Base-by-base conservation (phyloP, 1,140 invertebrate genomes). In the Neuroterus valhalla region DNA sequence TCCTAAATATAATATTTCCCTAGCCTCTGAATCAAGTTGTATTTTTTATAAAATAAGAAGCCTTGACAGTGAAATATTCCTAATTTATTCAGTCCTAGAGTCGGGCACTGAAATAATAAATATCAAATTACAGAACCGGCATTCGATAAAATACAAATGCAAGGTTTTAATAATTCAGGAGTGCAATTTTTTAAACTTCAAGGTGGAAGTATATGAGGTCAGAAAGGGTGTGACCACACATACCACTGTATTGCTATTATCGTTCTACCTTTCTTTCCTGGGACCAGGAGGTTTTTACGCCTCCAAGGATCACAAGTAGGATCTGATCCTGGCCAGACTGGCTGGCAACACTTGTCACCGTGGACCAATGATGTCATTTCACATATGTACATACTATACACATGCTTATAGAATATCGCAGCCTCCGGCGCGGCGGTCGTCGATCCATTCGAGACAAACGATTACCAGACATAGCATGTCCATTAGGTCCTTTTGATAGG, bases 291-390 rank as follows among this genome's bases (percentile, higher is more conserved):
- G 45, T 77, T 80, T 80, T 78, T 79, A 76, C 70, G 66, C 77
- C 75, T 77, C 79, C 70, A 77, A 81, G 75, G 78, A 82, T 82
- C 71, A 79, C 74, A 71, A 81, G 70, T 68, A 68, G 71, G 23
- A 75, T 77, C 74, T 68, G 70, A 81, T 82, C 72, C 81, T 71
- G 72, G 74, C 76, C 77, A 85, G 82, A 83, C 82, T 82, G 78
- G 77, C 78, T 80, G 81, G 79, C 83, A 78, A 84, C 75, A 72
- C 66, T 68, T 80, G 79, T 81, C 73, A 68, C 72, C 68, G 67
- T 79, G 68, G 70, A 77, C 77, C 46, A 79, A 70, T 86, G 83
- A 85, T 81, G 80, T 86, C 83, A 82, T 52, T 76, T 50, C 74
- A 76, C 77, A 70, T 72, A 79, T n/a, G n/a, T n/a, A n/a, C n/a